A percentile compares a stretch with the other conserved stretches of the same genome.
Conservation (phyloP, 2,797 vertebrate species). For the Trichosurus vulpecula region DNA sequence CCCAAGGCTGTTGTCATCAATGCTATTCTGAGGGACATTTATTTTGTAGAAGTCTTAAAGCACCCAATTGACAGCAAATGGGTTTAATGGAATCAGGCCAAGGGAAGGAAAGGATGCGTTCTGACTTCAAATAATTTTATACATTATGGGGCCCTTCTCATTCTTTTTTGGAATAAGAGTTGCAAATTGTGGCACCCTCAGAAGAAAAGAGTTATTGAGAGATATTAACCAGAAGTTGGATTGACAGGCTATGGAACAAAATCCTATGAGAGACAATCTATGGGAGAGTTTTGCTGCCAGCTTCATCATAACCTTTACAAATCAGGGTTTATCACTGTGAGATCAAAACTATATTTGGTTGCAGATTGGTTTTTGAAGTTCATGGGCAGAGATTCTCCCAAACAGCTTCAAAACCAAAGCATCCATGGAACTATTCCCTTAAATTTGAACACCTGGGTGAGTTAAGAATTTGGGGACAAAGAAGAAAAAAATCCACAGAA, state of each 20-base stretch:
- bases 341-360: slow-evolving; percentile 58
- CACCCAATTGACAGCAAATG: background rate
- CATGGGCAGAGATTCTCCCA: slow-evolving; percentile 71
- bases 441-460: slow-evolving; percentile 51
- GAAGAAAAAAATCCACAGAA: background rate
- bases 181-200: background rate
- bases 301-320: slow-evolving; percentile 52
- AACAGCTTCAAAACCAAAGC: slow-evolving; percentile 52
- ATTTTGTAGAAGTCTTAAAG: slow-evolving; percentile 21
- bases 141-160: background rate
- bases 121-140: slow-evolving; percentile 16
- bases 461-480: slow-evolving; percentile 40
- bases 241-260: background rate
- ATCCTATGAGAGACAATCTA: background rate
- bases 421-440: slow-evolving; percentile 39
- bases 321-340: slow-evolving; percentile 38
- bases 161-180: slow-evolving; percentile 23
- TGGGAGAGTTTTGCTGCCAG: slow-evolving; percentile 2
- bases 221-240: slow-evolving; percentile 45
- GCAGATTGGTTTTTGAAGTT: slow-evolving; percentile 69
- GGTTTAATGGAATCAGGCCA: slow-evolving; percentile 25
- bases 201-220: slow-evolving; percentile 47
- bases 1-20: slow-evolving; percentile 5
- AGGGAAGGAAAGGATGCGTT: background rate
- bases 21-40: slow-evolving; percentile 36